A percentile compares a stretch with the other conserved stretches of the same genome.
phyloP scores from a whole-genome alignment of 1,140 invertebrate species.

The Globodera ellingtonae region DNA sequence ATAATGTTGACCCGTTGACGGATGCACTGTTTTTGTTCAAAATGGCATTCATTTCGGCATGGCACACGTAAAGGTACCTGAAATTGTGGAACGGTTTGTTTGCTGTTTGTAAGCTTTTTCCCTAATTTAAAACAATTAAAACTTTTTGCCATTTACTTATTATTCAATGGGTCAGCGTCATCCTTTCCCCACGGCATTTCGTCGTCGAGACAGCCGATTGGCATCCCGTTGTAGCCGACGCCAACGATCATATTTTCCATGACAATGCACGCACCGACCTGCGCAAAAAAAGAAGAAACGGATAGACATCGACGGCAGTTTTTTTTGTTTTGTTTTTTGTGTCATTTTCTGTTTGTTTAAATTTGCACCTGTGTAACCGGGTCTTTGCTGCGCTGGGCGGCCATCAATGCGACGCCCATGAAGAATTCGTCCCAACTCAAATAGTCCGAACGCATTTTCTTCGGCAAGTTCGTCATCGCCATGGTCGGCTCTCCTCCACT shows the following conservation, averaged over 20 bases:
- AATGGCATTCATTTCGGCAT: slow-evolving; percentile 95
- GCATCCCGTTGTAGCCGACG: slow-evolving; percentile 95
- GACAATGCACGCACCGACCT: slow-evolving; percentile 88
- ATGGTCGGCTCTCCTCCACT: not conserved
- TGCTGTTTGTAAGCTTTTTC: not conserved
- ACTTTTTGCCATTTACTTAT: slow-evolving; percentile 3
- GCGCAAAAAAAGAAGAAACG: slow-evolving; percentile 14
- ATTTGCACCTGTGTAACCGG: slow-evolving; percentile 80
- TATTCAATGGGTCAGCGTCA: slow-evolving; percentile 53
- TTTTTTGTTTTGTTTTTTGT: too few species aligned
- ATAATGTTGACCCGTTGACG: slow-evolving; percentile 80
- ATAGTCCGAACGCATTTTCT: slow-evolving; percentile 68
- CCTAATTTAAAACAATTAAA: too few species aligned
- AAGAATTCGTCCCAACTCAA: slow-evolving; percentile 88
- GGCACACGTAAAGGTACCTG: slow-evolving; percentile 76
- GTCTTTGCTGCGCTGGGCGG: slow-evolving; percentile 89
- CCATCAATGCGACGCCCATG: slow-evolving; percentile 81
- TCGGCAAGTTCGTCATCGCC: not conserved
- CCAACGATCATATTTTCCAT: slow-evolving; percentile 86
- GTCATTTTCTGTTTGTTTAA: too few species aligned
- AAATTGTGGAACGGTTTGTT: slow-evolving; percentile 22
- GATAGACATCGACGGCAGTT: not conserved
- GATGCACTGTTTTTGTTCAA: slow-evolving; percentile 82
- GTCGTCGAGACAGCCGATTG: slow-evolving; percentile 83
- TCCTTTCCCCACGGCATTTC: slow-evolving; percentile 82